phyloP scores from a whole-genome alignment of 2,797 vertebrate genomes.

The Spheniscus humboldti region DNA sequence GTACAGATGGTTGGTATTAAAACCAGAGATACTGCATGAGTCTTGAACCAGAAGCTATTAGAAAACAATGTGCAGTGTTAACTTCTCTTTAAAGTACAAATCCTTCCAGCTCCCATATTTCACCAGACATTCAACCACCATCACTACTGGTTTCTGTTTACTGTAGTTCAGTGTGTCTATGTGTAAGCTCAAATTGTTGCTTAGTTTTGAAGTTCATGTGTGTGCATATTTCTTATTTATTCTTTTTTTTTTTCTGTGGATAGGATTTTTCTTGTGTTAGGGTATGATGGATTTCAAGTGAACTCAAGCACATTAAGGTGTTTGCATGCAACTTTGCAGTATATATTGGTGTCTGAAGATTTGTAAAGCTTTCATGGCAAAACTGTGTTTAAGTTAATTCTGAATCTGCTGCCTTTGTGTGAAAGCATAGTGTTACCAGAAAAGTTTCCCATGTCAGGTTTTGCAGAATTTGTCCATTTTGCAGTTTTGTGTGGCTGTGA shows the following conservation, averaged over 20 bases:
- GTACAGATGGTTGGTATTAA: background rate
- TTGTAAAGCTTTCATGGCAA: background rate
- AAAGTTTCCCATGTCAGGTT: background rate
- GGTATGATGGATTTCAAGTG: background rate
- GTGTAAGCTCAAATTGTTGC: background rate
- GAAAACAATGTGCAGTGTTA: background rate
- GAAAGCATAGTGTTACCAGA: background rate
- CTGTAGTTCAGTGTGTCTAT: background rate
- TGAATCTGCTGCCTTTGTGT: background rate
- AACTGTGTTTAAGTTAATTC: background rate
- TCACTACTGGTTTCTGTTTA: background rate
- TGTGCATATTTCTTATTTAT: background rate
- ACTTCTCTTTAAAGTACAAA: background rate
- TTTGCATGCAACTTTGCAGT: background rate
- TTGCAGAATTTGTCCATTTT: background rate
- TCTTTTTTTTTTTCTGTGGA: rapidly evolving
- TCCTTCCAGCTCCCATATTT: background rate
- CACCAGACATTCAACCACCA: background rate
- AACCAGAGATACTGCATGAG: background rate
- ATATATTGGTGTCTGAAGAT: background rate
- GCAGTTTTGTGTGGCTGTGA: background rate
- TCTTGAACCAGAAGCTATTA: background rate
- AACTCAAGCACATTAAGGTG: background rate
- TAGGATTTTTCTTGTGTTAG: background rate
- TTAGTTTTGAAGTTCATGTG: background rate